A percentile compares a stretch with the other conserved stretches of the same genome.
Evolutionary conservation across 2,113 vertebrate species (phyloP).

Genomic region (Sciurus niger): DNA sequence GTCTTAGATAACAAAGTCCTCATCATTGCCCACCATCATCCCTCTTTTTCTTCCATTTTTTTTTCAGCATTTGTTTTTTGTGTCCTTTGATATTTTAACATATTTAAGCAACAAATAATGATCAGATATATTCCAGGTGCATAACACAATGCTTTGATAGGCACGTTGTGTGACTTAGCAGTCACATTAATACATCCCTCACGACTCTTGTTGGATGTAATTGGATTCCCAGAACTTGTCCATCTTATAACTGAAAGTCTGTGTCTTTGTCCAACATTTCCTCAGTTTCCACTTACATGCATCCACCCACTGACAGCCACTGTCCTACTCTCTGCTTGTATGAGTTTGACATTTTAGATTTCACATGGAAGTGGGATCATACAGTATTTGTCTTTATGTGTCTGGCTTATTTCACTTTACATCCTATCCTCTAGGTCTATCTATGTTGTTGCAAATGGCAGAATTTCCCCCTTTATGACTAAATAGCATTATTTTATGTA

Average conservation of each 20-base stretch:
- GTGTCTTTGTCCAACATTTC: background rate
- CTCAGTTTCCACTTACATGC: background rate
- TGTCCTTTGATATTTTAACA: background rate
- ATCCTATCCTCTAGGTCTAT: background rate
- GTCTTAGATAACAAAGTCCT: background rate
- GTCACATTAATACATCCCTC: background rate
- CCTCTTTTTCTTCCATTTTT: no score
- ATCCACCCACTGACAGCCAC: background rate
- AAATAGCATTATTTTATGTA: background rate
- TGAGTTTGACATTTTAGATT: background rate
- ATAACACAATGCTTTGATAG: background rate
- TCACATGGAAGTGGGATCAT: background rate
- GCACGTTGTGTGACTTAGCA: background rate
- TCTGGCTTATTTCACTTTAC: background rate
- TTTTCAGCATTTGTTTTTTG: background rate
- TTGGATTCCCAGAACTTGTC: background rate
- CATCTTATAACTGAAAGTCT: background rate
- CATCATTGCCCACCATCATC: background rate
- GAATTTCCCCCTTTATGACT: background rate
- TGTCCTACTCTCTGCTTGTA: background rate
- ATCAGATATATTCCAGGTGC: background rate
- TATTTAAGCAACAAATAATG: background rate
- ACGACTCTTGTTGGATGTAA: background rate
- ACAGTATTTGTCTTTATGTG: background rate
- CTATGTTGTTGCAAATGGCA: background rate